phyloP scores from a whole-genome alignment of 2,113 vertebrate genomes.

The Tragelaphus strepsiceros region DNA sequence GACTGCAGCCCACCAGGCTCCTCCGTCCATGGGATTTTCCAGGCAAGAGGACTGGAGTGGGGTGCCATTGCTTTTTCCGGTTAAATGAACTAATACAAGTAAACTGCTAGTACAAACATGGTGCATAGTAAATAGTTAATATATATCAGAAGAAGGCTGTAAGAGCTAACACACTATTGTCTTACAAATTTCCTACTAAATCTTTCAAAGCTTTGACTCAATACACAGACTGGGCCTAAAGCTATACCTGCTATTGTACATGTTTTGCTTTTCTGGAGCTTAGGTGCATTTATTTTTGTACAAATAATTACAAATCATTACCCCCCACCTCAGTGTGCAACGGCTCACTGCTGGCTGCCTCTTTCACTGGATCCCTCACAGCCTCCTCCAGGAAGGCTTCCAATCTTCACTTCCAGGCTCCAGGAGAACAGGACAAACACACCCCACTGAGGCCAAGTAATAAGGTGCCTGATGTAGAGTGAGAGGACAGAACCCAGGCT shows the following conservation, averaged over 20 bases:
- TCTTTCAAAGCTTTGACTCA: neutral
- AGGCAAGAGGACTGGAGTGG: too few species aligned
- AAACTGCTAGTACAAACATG: neutral
- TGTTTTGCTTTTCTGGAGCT: neutral
- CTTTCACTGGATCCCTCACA: neutral
- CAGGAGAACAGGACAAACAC: neutral
- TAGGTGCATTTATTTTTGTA: slow-evolving; percentile 71
- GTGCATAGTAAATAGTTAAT: neutral
- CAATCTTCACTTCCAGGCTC: neutral
- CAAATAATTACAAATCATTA: slow-evolving; percentile 74
- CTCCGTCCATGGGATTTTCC: too few species aligned
- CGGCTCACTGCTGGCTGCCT: neutral
- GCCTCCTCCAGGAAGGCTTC: slow-evolving; percentile 8
- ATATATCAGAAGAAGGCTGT: neutral
- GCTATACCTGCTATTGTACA: neutral
- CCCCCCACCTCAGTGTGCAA: neutral
- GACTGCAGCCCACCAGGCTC: too few species aligned
- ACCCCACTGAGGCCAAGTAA: neutral
- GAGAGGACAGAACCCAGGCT: neutral
- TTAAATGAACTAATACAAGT: neutral
- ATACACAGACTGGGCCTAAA: neutral
- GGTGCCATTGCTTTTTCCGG: too few species aligned
- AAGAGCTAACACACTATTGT: neutral
- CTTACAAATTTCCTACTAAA: neutral
- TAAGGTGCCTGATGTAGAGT: slow-evolving; percentile 48